Base-by-base conservation (phyloP, 2,888 invertebrate species). In the Papilio protenor region DNA sequence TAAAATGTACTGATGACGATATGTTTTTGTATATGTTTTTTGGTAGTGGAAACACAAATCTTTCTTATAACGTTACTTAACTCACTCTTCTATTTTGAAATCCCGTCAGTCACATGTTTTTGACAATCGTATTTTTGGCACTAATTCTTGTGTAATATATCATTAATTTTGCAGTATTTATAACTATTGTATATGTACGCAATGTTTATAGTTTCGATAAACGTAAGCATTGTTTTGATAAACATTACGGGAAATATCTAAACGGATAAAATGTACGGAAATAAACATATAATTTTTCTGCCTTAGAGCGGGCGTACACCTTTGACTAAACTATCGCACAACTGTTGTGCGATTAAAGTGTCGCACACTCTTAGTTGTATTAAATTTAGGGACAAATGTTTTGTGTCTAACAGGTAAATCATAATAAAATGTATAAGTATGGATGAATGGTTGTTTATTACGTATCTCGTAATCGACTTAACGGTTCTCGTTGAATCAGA, bases 71-170 rank as follows among this genome's bases (percentile, higher is more conserved):
- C 8, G 47, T 47, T 47, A 11, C 47, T 47, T 47, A 14, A 47
- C 47, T 11, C 16, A 14, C 16, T 27, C 16, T 18, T 14, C 33
- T 33, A 33, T 33, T 61, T 61, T 27, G 33, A 61, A 61, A n/a
- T 0, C 16, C 16, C 14, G 61, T 61, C 27, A 61, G 59, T 59
- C 59, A 59, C 61, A 27, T 61, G 61, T 61, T 14, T 33, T 33
- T 33, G 33, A 14, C 59, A 3, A 33, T 61, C 27, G 33, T 27
- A 61, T 64, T 33, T 64, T 64, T 64, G 64, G 64, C 64, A 64
- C 64, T 33, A 27, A 64, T 33, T 64, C 33, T 61, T 61, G 27
- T 61, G 61, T 61, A 61, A 61, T 55, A 21, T 55, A 18, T 55
- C 16, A 55, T 52, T 52, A 52, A 52, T 52, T 52, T 52, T 52